Evolutionary conservation across 2,888 invertebrate genomes (phyloP).

Genomic region (Ormyrus rosae): DNA sequence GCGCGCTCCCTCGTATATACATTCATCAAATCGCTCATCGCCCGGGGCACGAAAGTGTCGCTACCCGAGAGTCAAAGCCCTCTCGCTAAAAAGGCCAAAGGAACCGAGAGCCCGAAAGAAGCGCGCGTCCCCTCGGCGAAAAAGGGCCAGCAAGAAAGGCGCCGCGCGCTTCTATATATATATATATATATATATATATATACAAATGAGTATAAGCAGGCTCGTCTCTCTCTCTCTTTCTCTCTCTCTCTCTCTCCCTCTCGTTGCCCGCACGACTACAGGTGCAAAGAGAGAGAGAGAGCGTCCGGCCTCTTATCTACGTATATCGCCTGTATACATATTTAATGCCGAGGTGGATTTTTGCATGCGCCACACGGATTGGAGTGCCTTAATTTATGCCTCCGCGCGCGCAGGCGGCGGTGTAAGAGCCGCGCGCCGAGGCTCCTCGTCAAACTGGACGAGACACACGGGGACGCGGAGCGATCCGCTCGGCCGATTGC

Average conservation of each 20-base stretch:
- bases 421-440: conserved; percentile 11
- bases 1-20: background rate
- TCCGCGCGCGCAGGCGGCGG: conserved; percentile 28
- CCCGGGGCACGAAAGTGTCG: conserved; percentile 6
- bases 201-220: conserved; percentile 40
- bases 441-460: conserved; percentile 25
- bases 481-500: background rate
- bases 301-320: conserved; percentile 52
- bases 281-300: conserved; percentile 9
- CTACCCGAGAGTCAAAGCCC: conserved; percentile 20
- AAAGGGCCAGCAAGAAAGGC: background rate
- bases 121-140: background rate
- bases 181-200: conserved; percentile 4
- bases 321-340: conserved; percentile 65
- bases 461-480: too few relatives aligned
- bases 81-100: conserved; percentile 31
- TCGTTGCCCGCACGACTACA: conserved; percentile 31
- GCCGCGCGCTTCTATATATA: conserved; percentile 24
- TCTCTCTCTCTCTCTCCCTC: background rate
- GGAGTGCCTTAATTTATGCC: conserved; percentile 67
- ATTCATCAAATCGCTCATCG: background rate
- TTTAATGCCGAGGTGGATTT: conserved; percentile 65
- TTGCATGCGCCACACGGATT: conserved; percentile 65
- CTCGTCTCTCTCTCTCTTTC: background rate
- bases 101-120: background rate